A percentile compares a stretch with the other conserved stretches of the same genome.
Evolutionary conservation across 2,888 invertebrate species (phyloP).

Genomic region (Mythimna vitellina): DNA sequence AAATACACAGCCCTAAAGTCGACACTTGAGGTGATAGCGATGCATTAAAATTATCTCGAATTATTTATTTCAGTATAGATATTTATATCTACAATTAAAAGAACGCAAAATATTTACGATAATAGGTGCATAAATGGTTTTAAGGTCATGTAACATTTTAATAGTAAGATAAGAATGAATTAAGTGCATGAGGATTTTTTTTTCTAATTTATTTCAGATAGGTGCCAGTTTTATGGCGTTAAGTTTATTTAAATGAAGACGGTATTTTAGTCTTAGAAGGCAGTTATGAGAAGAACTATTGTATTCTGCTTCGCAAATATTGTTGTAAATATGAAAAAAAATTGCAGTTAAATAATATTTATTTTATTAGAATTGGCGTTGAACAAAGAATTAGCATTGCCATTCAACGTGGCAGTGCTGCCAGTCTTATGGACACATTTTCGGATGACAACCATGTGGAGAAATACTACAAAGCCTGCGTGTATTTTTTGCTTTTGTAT

Average conservation of each 20-base stretch:
- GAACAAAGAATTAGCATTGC: no score
- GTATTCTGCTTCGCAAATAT: background rate
- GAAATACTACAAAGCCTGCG: no score
- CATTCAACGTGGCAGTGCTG: no score
- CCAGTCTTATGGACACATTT: no score
- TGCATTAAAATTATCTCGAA: background rate
- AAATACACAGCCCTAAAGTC: no score
- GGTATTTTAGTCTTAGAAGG: background rate
- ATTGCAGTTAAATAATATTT: no score
- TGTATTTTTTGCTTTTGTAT: no score
- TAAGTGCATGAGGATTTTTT: slow-evolving; percentile 1
- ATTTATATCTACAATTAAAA: slow-evolving; percentile 41
- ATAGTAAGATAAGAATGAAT: slow-evolving; percentile 28
- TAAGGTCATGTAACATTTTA: slow-evolving; percentile 48
- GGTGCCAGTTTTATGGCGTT: background rate
- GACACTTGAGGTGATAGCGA: no score
- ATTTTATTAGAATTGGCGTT: no score
- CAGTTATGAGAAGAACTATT: background rate
- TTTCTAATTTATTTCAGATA: slow-evolving; percentile 4
- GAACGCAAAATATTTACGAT: slow-evolving; percentile 37
- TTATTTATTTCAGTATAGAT: background rate
- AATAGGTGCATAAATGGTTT: slow-evolving; percentile 22
- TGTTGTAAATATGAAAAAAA: no score
- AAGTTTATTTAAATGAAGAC: background rate
- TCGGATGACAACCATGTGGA: no score